These are phyloP conservation scores for Brassicogethes aeneus DNA, from an alignment of 2,888 invertebrate genomes.

Conservation along the genomic window DNA sequence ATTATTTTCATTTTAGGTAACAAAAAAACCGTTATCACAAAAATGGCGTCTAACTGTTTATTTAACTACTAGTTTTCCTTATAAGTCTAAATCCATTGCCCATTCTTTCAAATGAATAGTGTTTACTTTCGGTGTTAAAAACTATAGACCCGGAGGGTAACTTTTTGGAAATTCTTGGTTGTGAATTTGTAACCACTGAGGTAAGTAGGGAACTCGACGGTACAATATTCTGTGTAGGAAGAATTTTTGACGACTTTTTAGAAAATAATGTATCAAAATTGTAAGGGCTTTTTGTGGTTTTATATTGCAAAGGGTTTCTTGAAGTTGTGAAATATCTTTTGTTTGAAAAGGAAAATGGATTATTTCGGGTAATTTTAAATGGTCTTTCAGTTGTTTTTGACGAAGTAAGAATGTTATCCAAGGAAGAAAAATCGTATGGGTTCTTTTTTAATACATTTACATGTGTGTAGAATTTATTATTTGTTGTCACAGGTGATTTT, in stretches of 20 bases:
- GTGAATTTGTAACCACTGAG: neutral
- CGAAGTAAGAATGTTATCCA: neutral
- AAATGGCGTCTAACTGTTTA: neutral
- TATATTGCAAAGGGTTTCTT: too few relatives aligned
- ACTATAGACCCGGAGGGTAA: neutral
- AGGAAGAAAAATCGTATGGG: constrained; percentile 1
- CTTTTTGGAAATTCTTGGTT: neutral
- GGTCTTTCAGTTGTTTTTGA: constrained; percentile 1
- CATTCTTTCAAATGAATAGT: neutral
- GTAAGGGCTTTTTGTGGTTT: neutral
- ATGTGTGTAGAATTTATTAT: too few relatives aligned
- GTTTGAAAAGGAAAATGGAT: neutral
- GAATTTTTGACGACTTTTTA: neutral
- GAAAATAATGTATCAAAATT: neutral
- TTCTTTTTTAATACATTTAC: neutral
- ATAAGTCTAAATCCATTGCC: neutral
- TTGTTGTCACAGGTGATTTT: too few relatives aligned
- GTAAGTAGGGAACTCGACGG: neutral
- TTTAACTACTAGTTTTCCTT: neutral
- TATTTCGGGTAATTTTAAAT: neutral
- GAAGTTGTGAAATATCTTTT: neutral
- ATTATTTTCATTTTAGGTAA: too few relatives aligned
- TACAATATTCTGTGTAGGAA: neutral
- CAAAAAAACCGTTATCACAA: too few relatives aligned
- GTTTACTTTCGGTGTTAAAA: neutral